A percentile compares a stretch with the other conserved stretches of the same genome.
These are phyloP conservation scores for Tethea ocularis DNA, from an alignment of 2,888 invertebrate species.

Conservation along the genomic window DNA sequence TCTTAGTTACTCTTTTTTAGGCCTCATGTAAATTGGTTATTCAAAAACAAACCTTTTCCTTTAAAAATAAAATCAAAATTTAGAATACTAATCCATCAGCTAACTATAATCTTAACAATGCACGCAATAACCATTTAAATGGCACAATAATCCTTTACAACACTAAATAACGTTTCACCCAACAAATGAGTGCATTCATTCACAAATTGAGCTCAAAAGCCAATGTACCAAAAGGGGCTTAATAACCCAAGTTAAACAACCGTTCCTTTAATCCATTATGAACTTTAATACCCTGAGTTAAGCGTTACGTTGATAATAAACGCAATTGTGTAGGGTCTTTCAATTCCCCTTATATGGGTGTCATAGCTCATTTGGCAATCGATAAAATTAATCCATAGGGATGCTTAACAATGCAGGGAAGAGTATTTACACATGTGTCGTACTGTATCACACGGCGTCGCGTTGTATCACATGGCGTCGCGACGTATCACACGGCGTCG, in stretches of 20 bases:
- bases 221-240: slow-evolving; percentile 56
- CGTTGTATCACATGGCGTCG: not conserved
- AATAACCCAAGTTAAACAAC: slow-evolving; percentile 40
- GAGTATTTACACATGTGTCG: slow-evolving; percentile 67
- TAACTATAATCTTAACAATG: not conserved
- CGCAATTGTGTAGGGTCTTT: slow-evolving; percentile 43
- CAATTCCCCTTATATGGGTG: slow-evolving; percentile 61
- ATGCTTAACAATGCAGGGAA: slow-evolving; percentile 64
- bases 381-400: slow-evolving; percentile 78
- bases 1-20: not conserved
- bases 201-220: slow-evolving; percentile 81
- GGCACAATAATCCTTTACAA: slow-evolving; percentile 35
- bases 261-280: slow-evolving; percentile 28
- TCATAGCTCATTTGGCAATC: slow-evolving; percentile 82
- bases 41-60: not conserved
- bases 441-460: not conserved
- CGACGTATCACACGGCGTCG: too few species aligned
- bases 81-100: not conserved
- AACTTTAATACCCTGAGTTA: slow-evolving; percentile 42
- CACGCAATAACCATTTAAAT: slow-evolving; percentile 19
- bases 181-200: slow-evolving; percentile 66
- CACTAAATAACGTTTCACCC: slow-evolving; percentile 65
- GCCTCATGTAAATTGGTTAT: not conserved
- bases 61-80: not conserved
- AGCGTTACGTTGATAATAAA: slow-evolving; percentile 27